These are phyloP conservation scores for Aphodius sticticus DNA, from an alignment of 2,888 invertebrate genomes.

Conservation along the genomic window DNA sequence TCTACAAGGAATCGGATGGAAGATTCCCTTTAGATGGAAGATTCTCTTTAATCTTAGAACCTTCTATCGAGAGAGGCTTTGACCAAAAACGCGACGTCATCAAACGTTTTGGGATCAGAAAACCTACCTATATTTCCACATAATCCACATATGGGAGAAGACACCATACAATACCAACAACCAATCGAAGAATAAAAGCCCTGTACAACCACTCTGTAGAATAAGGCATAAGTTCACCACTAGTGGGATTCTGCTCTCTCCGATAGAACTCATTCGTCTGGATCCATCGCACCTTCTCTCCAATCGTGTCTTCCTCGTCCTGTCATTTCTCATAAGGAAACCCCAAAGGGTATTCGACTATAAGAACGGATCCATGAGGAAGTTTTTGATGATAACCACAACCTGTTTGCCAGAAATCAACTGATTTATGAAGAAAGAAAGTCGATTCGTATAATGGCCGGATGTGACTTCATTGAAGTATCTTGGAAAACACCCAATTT, in stretches of 20 bases:
- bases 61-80: constrained; percentile 62
- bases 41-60: constrained; percentile 78
- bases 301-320: too few species aligned
- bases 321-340: too few species aligned
- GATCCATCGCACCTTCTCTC: too few species aligned
- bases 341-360: too few species aligned
- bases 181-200: constrained; percentile 45
- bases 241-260: not conserved
- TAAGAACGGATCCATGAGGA: too few species aligned
- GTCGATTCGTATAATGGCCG: not conserved
- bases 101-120: constrained; percentile 71
- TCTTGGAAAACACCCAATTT: not conserved
- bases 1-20: constrained; percentile 72
- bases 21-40: too few species aligned
- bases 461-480: not conserved
- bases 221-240: constrained; percentile 51
- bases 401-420: not conserved
- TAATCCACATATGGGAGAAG: constrained; percentile 68
- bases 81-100: constrained; percentile 75
- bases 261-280: too few species aligned
- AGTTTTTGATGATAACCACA: too few species aligned
- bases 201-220: constrained; percentile 54
- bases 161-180: constrained; percentile 62
- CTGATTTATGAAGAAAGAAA: not conserved
- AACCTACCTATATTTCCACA: constrained; percentile 69